These are phyloP conservation scores for Noturus placidus DNA, from an alignment of 2,113 vertebrate genomes.

Conservation along the genomic window DNA sequence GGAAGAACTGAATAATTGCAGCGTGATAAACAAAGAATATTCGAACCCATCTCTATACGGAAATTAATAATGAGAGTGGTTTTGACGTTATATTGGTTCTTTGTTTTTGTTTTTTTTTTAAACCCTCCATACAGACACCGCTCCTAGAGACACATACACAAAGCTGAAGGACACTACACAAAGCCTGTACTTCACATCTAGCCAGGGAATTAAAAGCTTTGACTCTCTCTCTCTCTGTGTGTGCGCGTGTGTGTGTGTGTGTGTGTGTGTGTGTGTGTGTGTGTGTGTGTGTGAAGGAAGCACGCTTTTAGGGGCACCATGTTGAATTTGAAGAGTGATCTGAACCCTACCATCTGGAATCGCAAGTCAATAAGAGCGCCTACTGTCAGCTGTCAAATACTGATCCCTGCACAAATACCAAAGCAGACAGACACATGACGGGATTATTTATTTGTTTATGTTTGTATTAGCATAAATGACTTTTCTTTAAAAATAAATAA, in stretches of 20 bases:
- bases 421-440: neutral
- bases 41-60: neutral
- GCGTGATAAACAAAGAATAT: neutral
- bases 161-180: slow-evolving; percentile 54
- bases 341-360: slow-evolving; percentile 44
- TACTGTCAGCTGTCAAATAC: slow-evolving; percentile 29
- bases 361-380: slow-evolving; percentile 30
- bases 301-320: neutral
- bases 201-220: neutral
- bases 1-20: too few species aligned
- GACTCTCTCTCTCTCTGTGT: too few species aligned
- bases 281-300: neutral
- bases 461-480: slow-evolving; percentile 27
- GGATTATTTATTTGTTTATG: neutral
- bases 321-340: slow-evolving; percentile 16
- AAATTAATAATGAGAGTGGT: neutral
- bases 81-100: neutral
- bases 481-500: neutral
- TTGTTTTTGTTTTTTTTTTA: neutral
- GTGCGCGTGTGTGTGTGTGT: neutral
- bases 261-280: neutral
- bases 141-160: slow-evolving; percentile 34
- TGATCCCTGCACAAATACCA: neutral
- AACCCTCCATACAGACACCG: neutral
- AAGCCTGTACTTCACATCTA: slow-evolving; percentile 41